Evolutionary conservation across 2,113 vertebrate species (phyloP), one percentile per base, ranked within the genome.

Genomic region (Illadopsis cleaveri): DNA sequence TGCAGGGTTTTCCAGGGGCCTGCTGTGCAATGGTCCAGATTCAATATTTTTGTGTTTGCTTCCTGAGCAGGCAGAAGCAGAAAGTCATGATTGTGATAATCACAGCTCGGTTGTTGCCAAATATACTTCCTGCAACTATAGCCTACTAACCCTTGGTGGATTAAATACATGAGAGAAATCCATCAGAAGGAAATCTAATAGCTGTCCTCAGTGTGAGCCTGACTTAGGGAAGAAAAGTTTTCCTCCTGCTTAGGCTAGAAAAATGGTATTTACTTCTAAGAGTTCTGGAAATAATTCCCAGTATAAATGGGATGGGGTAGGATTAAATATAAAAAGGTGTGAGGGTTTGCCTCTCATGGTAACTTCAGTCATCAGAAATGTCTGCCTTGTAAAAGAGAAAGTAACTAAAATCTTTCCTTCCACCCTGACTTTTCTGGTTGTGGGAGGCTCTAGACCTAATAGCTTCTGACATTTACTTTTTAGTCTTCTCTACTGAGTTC

Each of bases 121-220:
- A 86, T 76, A 45, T n/a, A 45, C 53, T 86, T 89, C 65, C 57
- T 89, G 10, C 38, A 85, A 81, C 48, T 71, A 61, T 71, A 61
- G 60, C 56, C 45, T 50, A 22, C 65, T 69, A 94, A 75, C 31
- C 47, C 64, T 69, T 64, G 12, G 50, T 69, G 82, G 65, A 73
- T 90, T 86, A 94, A 86, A 70, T 65, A 48, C 91, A 87, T 77
- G n/a, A 78, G 86, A 73, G 83, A 94, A 96, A 78, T 85, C 75
- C 61, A 86, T 87, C 84, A 72, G 72, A 90, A 86, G 51, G 40
- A 85, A 93, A 66, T 69, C 24, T 68, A 69, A 69, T 50, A 71
- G 33, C n/a, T 86, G 27, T 70, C 57, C 17, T 82, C 35, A 5
- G 37, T 66, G 33, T 48, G 58, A 93, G 58, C 30, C 28, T 85